Percentiles rank a stretch among this genome's conserved stretches.
Evolutionary conservation across 2,113 vertebrate genomes (phyloP).

Genomic region (Sisor rabdophorus): DNA sequence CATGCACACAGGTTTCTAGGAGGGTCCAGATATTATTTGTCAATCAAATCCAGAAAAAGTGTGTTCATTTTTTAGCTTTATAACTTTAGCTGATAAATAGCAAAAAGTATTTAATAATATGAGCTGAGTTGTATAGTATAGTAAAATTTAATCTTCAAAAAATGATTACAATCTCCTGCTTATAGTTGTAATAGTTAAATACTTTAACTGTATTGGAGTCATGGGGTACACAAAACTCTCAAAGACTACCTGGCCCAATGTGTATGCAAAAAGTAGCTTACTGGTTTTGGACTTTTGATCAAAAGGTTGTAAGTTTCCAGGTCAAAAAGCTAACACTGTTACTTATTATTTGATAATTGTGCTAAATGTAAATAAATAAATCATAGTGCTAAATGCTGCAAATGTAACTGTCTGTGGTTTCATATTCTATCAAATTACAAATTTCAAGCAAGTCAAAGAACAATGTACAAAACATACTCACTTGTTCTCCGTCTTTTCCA

Average conservation of each 20-base stretch:
- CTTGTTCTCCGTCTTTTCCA: constrained; percentile 65
- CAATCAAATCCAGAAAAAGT: constrained; percentile 19
- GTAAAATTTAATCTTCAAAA: not conserved
- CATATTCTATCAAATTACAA: not conserved
- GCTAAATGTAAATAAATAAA: too few relatives aligned
- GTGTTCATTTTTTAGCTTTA: not conserved
- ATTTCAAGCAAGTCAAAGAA: not conserved
- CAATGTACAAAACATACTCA: constrained; percentile 53
- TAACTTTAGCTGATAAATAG: not conserved
- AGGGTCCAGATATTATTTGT: constrained; percentile 28
- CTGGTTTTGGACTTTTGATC: too few relatives aligned
- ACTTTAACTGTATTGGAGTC: not conserved
- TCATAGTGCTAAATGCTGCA: too few relatives aligned
- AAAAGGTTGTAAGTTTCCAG: too few relatives aligned
- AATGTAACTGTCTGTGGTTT: too few relatives aligned
- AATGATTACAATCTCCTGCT: not conserved
- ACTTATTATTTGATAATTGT: too few relatives aligned
- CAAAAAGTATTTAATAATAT: not conserved
- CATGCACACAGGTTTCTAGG: constrained; percentile 19
- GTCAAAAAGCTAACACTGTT: too few relatives aligned
- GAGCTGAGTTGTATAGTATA: not conserved
- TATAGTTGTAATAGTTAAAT: too few relatives aligned
- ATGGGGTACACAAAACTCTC: not conserved
- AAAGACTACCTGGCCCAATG: not conserved
- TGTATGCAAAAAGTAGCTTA: not conserved